These are phyloP conservation scores for Adrianichthys oophorus DNA, from an alignment of 2,797 vertebrate species.

Conservation along the genomic window DNA sequence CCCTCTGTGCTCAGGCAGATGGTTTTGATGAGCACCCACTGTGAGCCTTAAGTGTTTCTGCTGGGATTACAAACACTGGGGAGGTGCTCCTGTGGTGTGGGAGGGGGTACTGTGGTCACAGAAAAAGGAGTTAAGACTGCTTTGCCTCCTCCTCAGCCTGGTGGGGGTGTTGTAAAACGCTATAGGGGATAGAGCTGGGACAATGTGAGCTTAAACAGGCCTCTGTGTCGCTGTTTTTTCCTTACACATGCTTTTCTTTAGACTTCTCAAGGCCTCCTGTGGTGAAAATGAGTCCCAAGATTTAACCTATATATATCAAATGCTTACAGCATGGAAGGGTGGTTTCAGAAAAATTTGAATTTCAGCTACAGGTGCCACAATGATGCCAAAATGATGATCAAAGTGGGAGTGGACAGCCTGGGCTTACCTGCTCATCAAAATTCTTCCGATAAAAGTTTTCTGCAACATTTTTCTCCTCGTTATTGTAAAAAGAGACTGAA, in stretches of 20 bases:
- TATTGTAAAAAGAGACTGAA: constrained; percentile 38
- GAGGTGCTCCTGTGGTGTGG: constrained; percentile 75
- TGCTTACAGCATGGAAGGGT: constrained; percentile 16
- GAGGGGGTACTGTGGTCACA: constrained; percentile 62
- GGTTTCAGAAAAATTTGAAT: constrained; percentile 8
- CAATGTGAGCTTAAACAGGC: constrained; percentile 80
- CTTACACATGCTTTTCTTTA: constrained; percentile 75
- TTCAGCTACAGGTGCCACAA: constrained; percentile 24
- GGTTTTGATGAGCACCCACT: constrained; percentile 99
- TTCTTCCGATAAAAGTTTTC: too few relatives aligned
- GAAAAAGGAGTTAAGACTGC: constrained; percentile 71
- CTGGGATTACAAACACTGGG: constrained; percentile 98
- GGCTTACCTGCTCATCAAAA: not conserved
- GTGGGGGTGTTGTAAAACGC: constrained; percentile 72
- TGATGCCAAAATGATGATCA: constrained; percentile 2
- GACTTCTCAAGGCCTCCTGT: constrained; percentile 68
- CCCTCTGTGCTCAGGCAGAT: constrained; percentile 96
- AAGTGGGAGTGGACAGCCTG: not conserved
- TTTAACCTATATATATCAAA: constrained; percentile 65
- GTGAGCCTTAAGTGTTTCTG: constrained; percentile 99
- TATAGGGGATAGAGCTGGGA: constrained; percentile 65
- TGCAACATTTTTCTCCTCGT: constrained; percentile 15
- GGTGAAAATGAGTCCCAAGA: constrained; percentile 72
- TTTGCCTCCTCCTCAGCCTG: constrained; percentile 40
- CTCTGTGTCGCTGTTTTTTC: constrained; percentile 68